Conservation (phyloP, 2,888 invertebrate species). For the Acrobasis consociella region DNA sequence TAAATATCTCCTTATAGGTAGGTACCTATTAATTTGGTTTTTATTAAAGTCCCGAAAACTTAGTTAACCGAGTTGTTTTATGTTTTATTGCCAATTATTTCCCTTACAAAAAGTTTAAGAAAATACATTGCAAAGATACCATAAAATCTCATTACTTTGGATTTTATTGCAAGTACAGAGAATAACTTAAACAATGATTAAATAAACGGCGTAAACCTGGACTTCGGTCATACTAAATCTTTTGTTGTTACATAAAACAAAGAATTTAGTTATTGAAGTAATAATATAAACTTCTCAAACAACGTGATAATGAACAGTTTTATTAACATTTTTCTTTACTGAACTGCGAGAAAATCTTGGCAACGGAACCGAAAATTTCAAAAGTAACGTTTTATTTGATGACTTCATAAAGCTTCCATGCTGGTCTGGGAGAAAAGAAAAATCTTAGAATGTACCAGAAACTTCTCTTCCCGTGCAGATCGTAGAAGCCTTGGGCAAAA, state of each 20-base stretch:
- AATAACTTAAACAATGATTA: slow-evolving; percentile 4
- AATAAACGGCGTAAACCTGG: slow-evolving; percentile 2
- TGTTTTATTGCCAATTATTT: not conserved
- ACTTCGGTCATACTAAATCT: not conserved
- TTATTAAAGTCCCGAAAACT: no score
- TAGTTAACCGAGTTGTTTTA: not conserved
- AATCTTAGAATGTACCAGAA: no score
- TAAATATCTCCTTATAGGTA: no score
- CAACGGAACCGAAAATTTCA: not conserved
- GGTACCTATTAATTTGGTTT: no score
- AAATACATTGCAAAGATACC: not conserved
- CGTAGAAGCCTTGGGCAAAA: no score
- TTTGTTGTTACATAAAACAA: slow-evolving; percentile 8
- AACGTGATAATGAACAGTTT: not conserved
- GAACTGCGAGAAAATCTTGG: not conserved
- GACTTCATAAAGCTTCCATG: no score
- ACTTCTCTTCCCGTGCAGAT: no score
- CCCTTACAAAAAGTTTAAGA: not conserved
- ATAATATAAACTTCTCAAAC: slow-evolving; percentile 11
- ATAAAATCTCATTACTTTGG: not conserved
- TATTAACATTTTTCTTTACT: slow-evolving; percentile 12
- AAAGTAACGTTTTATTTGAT: not conserved
- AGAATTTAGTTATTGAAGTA: slow-evolving; percentile 11
- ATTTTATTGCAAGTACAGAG: not conserved
- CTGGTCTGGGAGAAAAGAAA: no score